These are phyloP conservation scores for Aelia acuminata DNA, from an alignment of 2,888 invertebrate species.

Conservation along the genomic window DNA sequence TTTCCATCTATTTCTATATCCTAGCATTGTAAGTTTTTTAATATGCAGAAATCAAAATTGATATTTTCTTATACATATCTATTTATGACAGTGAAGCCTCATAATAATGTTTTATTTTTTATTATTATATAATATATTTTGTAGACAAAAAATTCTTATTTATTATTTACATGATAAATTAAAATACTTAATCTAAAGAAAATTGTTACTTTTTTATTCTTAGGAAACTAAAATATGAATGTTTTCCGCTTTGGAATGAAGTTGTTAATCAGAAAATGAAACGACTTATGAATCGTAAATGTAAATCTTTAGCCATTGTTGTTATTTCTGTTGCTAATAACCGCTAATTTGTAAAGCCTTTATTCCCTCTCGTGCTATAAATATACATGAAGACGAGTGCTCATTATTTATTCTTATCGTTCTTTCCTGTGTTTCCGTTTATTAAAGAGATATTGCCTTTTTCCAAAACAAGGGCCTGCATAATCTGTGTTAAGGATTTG, in stretches of 20 bases:
- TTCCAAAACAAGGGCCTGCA: not conserved
- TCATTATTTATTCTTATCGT: constrained; percentile 39
- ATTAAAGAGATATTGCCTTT: constrained; percentile 11
- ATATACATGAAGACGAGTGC: constrained; percentile 4
- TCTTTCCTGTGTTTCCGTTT: constrained; percentile 1
- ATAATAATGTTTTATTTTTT: too few species aligned
- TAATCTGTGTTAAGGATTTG: constrained; percentile 6
- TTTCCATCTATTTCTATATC: too few species aligned
- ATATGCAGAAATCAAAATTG: too few species aligned
- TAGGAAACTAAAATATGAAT: not conserved
- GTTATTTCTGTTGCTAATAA: constrained; percentile 25
- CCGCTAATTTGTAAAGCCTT: constrained; percentile 16
- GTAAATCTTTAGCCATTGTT: constrained; percentile 35
- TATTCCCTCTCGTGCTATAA: constrained; percentile 2
- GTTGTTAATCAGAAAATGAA: constrained; percentile 27
- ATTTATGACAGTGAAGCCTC: too few species aligned
- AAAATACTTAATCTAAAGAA: too few species aligned
- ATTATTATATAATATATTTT: too few species aligned
- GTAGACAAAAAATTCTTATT: too few species aligned
- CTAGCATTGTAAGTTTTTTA: too few species aligned
- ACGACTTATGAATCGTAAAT: constrained; percentile 8
- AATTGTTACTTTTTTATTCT: not conserved
- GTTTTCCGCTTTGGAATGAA: not conserved
- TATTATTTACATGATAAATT: too few species aligned
- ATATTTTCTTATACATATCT: too few species aligned